These are phyloP conservation scores for Nesogale talazaci DNA, from an alignment of 2,113 vertebrate genomes.

Conservation along the genomic window DNA sequence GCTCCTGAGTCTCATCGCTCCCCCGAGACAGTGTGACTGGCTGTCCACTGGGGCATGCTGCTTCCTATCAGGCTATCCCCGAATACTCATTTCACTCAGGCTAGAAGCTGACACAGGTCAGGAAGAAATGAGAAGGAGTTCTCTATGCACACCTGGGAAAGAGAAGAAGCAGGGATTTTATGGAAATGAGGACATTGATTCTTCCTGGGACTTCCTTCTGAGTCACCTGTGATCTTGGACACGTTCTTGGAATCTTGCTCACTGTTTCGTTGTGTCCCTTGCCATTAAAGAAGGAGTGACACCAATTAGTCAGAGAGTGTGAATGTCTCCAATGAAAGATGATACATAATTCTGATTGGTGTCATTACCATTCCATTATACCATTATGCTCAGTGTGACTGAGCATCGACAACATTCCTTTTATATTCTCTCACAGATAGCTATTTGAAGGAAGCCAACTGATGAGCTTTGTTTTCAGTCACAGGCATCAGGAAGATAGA, in stretches of 20 bases:
- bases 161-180: neutral
- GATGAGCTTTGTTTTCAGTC: constrained; percentile 14
- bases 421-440: constrained; percentile 56
- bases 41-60: neutral
- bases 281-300: constrained; percentile 55
- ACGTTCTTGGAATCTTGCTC: constrained; percentile 47
- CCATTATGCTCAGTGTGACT: constrained; percentile 59
- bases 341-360: constrained; percentile 55
- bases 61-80: neutral
- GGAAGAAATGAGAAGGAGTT: neutral
- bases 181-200: constrained; percentile 43
- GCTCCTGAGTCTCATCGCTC: neutral
- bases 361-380: constrained; percentile 59
- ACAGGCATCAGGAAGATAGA: neutral
- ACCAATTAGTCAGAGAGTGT: constrained; percentile 56
- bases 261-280: constrained; percentile 30
- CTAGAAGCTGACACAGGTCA: neutral
- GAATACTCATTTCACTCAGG: neutral
- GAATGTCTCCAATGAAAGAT: constrained; percentile 45
- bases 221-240: constrained; percentile 58
- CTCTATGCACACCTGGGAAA: constrained; percentile 17
- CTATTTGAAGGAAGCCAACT: constrained; percentile 55
- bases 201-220: constrained; percentile 44
- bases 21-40: neutral
- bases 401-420: constrained; percentile 61